phyloP scores from a whole-genome alignment of 2,113 vertebrate genomes.

The Irena cyanogastra region DNA sequence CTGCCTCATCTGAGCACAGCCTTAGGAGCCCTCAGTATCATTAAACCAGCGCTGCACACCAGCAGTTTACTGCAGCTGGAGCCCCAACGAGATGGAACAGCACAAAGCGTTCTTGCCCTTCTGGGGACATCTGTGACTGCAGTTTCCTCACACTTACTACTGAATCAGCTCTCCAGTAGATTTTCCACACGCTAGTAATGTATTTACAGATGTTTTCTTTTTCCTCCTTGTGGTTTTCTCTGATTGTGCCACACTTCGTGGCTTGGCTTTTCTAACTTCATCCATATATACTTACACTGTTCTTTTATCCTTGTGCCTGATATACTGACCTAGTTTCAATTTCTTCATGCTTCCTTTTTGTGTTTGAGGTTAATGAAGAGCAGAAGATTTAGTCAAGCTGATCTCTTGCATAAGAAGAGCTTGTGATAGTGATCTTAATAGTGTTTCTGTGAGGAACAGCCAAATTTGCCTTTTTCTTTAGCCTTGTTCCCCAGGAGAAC shows the following conservation, averaged over 20 bases:
- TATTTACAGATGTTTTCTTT: conserved; percentile 16
- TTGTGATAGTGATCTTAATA: conserved; percentile 51
- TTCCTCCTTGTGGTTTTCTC: neutral
- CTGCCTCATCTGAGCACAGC: neutral
- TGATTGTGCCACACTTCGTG: neutral
- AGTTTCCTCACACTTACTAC: neutral
- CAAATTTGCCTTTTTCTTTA: conserved; percentile 47
- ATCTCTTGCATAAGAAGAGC: conserved; percentile 42
- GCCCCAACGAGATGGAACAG: neutral
- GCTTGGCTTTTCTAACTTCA: conserved; percentile 9
- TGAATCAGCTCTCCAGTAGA: neutral
- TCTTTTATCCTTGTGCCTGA: conserved; percentile 51
- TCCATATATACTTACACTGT: neutral
- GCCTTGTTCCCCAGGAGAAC: conserved; percentile 24
- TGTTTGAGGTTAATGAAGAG: conserved; percentile 55
- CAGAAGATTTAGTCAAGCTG: conserved; percentile 33
- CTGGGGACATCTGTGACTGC: neutral
- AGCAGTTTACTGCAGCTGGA: neutral
- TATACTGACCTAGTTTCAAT: conserved; percentile 57
- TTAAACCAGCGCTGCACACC: neutral
- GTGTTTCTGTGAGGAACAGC: conserved; percentile 22
- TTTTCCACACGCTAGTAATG: neutral
- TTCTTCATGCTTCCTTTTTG: conserved; percentile 27
- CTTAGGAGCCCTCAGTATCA: neutral
- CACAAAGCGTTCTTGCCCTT: neutral